Evolutionary conservation across 92 coral and sea anemone species (phyloP), one percentile per base, ranked within the genome.

Genomic region (Epizoanthus rinbou): DNA sequence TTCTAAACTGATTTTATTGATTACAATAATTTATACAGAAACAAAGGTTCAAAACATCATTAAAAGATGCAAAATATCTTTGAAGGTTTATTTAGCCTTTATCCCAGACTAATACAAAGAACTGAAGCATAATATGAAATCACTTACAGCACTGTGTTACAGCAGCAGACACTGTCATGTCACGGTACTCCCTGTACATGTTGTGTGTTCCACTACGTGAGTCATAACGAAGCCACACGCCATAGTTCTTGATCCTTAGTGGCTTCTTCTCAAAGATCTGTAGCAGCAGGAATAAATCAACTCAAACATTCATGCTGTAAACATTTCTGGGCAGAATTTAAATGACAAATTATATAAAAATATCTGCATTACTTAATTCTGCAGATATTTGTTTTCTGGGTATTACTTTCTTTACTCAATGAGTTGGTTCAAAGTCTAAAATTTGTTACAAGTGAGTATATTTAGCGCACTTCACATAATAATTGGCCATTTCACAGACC

Each of bases 131-230:
- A 18, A 25, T 8, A 67, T 21, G 54, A 0, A 19, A 9, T n/a
- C 33, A 92, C 98, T 95, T 69, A 97, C 99, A 97, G 69, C 99
- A 97, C 47, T 94, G 92, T 1, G 99, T 97, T 0, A 97, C 98
- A 62, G 99, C 99, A 14, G 68, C 87, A 54, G 97, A 41, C 17
- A 97, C 97, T 4, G 99, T 94, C 90, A 97, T 47, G 84, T 92
- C 99, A 54, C 99, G 93, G 82, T 97, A 97, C 83, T 97, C 99
- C 85, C 99, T 85, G 90, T 97, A 97, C 99, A 97, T 97, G 95
- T 97, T 97, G 89, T 97, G 99, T 62, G 99, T 92, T 41, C 99
- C 99, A 94, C 99, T 97, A 33, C 99, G 89, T 15, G 99, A 97
- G 89, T 97, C 99, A 70, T 97, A 97, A 62, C 99, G 93, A 89